phyloP scores from a whole-genome alignment of 2,797 vertebrate genomes.

The Parotocinclus haroldoi region DNA sequence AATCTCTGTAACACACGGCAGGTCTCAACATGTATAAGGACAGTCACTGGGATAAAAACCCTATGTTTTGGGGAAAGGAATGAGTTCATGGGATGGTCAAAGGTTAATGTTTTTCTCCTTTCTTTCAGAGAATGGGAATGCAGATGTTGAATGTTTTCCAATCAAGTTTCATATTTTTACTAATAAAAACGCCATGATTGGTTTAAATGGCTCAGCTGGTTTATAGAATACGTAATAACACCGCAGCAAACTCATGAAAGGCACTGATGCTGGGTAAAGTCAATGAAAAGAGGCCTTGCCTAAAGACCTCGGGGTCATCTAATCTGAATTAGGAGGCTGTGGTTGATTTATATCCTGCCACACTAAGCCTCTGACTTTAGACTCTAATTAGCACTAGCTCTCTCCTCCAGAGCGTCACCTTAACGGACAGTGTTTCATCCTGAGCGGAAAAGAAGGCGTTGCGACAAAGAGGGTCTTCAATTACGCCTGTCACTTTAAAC shows the following conservation, averaged over 20 bases:
- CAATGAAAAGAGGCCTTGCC: conserved; percentile 40
- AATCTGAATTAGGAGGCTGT: conserved; percentile 51
- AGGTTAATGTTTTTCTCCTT: no score
- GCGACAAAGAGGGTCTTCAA: conserved; percentile 64
- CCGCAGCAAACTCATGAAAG: conserved; percentile 29
- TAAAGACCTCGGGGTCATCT: conserved; percentile 49
- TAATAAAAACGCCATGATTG: conserved; percentile 32
- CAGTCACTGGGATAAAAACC: no score
- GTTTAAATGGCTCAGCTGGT: conserved; percentile 26
- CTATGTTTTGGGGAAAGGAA: no score
- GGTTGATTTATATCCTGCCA: conserved; percentile 72
- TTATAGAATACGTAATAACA: conserved; percentile 29
- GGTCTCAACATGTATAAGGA: no score
- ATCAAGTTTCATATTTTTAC: no score
- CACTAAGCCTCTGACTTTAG: conserved; percentile 66
- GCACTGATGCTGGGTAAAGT: conserved; percentile 38
- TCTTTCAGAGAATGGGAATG: no score
- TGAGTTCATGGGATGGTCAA: no score
- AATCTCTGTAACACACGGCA: no score
- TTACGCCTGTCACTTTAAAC: conserved; percentile 65
- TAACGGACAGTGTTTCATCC: conserved; percentile 65
- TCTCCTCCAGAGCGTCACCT: conserved; percentile 42
- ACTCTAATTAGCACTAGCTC: conserved; percentile 66
- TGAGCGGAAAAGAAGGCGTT: conserved; percentile 63
- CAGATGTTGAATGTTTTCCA: no score